These are phyloP conservation scores for Chrysolophus pictus DNA, from an alignment of 2,797 vertebrate genomes.

Conservation along the genomic window DNA sequence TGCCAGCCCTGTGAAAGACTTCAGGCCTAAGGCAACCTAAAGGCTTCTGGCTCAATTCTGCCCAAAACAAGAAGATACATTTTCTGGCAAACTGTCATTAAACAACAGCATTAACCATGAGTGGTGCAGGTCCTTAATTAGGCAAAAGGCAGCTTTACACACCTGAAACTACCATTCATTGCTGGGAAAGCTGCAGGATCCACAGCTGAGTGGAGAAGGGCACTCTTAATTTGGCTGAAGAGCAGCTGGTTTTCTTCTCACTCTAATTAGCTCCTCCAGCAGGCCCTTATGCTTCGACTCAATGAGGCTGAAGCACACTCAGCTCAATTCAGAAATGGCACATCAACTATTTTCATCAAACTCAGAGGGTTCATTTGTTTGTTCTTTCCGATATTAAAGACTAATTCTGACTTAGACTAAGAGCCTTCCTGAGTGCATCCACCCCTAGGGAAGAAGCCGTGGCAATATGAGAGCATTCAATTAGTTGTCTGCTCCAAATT, in stretches of 20 bases:
- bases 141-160: not conserved
- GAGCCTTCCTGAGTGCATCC: not conserved
- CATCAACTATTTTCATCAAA: not conserved
- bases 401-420: constrained; percentile 12
- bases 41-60: not conserved
- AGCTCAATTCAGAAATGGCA: not conserved
- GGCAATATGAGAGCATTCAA: not conserved
- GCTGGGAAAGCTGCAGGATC: not conserved
- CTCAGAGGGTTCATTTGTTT: not conserved
- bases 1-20: not conserved
- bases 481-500: constrained; percentile 5
- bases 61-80: accelerated
- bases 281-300: not conserved
- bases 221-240: constrained; percentile 18
- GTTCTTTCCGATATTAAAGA: constrained; percentile 15
- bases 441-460: not conserved
- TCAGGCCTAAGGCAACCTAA: accelerated
- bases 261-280: constrained; percentile 20
- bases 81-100: not conserved
- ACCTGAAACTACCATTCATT: not conserved
- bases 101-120: not conserved
- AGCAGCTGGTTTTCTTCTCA: not conserved
- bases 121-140: not conserved
- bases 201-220: not conserved
- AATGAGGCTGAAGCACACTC: not conserved